Conservation (phyloP, 2,797 vertebrate species). For the Poeciliopsis presidionis region DNA sequence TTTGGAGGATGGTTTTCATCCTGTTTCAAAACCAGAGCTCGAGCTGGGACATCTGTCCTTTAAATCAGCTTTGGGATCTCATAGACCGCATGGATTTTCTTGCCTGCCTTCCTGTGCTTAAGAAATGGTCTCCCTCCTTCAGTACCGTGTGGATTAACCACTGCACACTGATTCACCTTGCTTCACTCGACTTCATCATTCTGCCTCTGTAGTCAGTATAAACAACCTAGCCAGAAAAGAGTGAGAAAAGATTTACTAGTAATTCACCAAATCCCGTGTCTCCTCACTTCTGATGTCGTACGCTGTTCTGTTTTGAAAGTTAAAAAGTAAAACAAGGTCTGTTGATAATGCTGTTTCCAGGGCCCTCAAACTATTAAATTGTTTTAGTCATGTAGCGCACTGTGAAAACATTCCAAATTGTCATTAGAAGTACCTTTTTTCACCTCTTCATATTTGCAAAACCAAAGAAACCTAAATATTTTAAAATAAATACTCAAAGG, state of each 20-base stretch:
- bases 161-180: constrained; percentile 88
- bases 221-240: constrained; percentile 98
- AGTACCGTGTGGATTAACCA: constrained; percentile 97
- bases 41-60: constrained; percentile 93
- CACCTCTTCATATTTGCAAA: not conserved
- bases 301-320: constrained; percentile 94
- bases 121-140: constrained; percentile 97
- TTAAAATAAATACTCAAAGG: not conserved
- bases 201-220: constrained; percentile 99
- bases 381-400: not conserved
- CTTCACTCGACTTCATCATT: constrained; percentile 85
- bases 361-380: constrained; percentile 75
- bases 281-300: constrained; percentile 94
- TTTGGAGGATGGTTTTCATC: constrained; percentile 83
- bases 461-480: not conserved
- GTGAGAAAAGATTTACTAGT: constrained; percentile 99
- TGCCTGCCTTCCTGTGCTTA: constrained; percentile 94
- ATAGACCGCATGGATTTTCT: constrained; percentile 93
- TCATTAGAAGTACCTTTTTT: not conserved
- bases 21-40: constrained; percentile 88
- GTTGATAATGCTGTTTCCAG: constrained; percentile 86
- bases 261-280: constrained; percentile 94
- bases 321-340: constrained; percentile 91
- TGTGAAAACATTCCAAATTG: not conserved
- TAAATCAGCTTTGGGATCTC: constrained; percentile 97